Evolutionary conservation across 2,113 vertebrate genomes (phyloP), one percentile per base, ranked within the genome.

Genomic region (western clawed frog (Xenopus tropicalis)): DNA sequence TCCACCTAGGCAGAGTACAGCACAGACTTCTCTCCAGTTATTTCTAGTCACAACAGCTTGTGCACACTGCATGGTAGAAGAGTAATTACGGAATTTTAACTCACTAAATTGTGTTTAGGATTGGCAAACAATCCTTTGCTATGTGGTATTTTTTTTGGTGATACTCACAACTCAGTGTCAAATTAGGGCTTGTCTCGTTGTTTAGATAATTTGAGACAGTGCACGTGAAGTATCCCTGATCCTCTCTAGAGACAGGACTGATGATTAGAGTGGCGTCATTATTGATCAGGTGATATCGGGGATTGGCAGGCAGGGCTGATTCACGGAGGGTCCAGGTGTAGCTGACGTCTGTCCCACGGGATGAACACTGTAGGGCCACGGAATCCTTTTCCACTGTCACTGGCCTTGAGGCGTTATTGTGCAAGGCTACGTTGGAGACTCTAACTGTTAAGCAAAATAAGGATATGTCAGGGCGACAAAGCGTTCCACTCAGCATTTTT

Each of bases 111-210:
- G 29, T 37, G 29, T 37, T 37, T 37, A 37, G 5, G 6, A 37
- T 7, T 37, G 29, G 10, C 29, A 29, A 6, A 3, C 25, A 37
- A 8, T 9, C 6, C 1, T 37, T 5, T 37, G 29, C 29, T 37
- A 37, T 48, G 46, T 48, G 46, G 1, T 48, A 48, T 12, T 17
- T 3, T 29, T 1, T 25, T 63, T 14, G 9, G 13, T n/a, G 62
- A 22, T 21, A 78, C 77, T 78, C 52, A 78, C 77, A 78, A 12
- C 17, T 68, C 17, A 78, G 51, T 7, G 59, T 59, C 13, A 67
- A 19, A 4, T 48, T 14, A 22, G 29, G 23, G 58, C 77, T 78
- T 11, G 23, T 70, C 17, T 21, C 21, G 24, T 14, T 44, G 20
- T 64, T 74, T 21, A 78, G 1, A 11, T n/a, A 22, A 52, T 78